Conservation (phyloP, 2,797 vertebrate species). For the Manis crassicaudata region DNA sequence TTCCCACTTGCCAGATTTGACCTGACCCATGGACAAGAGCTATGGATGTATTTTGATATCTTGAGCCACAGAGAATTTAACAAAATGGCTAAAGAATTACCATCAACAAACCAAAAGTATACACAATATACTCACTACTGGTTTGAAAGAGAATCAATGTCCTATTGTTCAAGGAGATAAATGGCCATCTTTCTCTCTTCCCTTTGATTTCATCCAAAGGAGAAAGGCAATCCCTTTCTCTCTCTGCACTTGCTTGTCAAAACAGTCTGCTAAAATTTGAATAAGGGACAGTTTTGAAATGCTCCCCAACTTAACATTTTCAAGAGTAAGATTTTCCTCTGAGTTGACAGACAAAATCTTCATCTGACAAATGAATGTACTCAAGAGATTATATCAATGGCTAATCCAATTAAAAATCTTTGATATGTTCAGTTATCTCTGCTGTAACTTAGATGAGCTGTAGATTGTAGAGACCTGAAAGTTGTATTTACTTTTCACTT, state of each 20-base stretch:
- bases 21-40: background rate
- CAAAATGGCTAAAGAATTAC: background rate
- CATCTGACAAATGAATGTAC: conserved; percentile 81
- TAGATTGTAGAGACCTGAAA: conserved; percentile 74
- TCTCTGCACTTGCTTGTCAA: background rate
- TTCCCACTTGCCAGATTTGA: background rate
- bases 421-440: conserved; percentile 82
- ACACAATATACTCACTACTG: background rate
- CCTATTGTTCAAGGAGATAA: background rate
- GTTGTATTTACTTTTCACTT: conserved; percentile 80
- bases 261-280: conserved; percentile 14
- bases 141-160: background rate
- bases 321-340: conserved; percentile 63
- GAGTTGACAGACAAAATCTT: conserved; percentile 78
- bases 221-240: background rate
- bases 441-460: conserved; percentile 77
- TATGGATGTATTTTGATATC: background rate
- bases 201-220: background rate
- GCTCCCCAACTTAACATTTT: conserved; percentile 23
- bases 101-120: background rate
- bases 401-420: conserved; percentile 84
- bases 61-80: background rate
- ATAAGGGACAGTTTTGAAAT: conserved; percentile 50
- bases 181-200: background rate
- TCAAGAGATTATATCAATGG: conserved; percentile 78